These are phyloP conservation scores for Archivesica marissinica DNA, from an alignment of 1,140 invertebrate species.

Conservation along the genomic window DNA sequence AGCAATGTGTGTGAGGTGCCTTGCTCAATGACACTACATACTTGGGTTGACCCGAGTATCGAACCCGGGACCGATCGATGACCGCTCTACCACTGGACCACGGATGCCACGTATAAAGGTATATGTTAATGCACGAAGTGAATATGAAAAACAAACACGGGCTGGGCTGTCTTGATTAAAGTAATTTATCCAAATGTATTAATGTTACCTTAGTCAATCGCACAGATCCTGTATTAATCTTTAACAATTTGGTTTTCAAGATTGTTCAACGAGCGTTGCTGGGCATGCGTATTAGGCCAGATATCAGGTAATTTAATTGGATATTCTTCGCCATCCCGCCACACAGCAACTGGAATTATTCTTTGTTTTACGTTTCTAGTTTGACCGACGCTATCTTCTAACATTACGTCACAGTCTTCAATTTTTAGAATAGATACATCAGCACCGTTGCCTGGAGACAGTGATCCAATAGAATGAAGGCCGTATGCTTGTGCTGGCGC, in stretches of 20 bases:
- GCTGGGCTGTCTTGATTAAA: too few species aligned
- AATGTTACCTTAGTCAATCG: background rate
- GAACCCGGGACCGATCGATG: too few species aligned
- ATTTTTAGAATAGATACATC: conserved; percentile 78
- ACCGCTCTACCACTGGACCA: too few species aligned
- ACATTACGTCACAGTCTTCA: conserved; percentile 62
- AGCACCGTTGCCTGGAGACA: conserved; percentile 72
- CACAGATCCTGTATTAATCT: conserved; percentile 32
- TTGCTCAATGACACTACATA: too few species aligned
- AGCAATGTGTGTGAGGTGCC: too few species aligned
- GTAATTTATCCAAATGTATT: too few species aligned
- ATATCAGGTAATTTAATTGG: conserved; percentile 42
- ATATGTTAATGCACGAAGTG: too few species aligned
- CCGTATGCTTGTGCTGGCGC: conserved; percentile 74
- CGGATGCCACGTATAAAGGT: too few species aligned
- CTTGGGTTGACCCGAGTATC: too few species aligned
- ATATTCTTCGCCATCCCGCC: conserved; percentile 67
- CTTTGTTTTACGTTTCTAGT: conserved; percentile 63
- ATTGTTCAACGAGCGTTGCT: conserved; percentile 16
- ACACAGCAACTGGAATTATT: conserved; percentile 76
- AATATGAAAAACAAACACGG: too few species aligned
- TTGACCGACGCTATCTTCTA: conserved; percentile 75
- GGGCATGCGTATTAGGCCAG: conserved; percentile 68
- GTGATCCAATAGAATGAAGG: conserved; percentile 62
- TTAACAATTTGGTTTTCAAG: conserved; percentile 49